These are phyloP conservation scores for Pegea sp. DNA, from an alignment of 23 tunicate genomes.

Conservation along the genomic window DNA sequence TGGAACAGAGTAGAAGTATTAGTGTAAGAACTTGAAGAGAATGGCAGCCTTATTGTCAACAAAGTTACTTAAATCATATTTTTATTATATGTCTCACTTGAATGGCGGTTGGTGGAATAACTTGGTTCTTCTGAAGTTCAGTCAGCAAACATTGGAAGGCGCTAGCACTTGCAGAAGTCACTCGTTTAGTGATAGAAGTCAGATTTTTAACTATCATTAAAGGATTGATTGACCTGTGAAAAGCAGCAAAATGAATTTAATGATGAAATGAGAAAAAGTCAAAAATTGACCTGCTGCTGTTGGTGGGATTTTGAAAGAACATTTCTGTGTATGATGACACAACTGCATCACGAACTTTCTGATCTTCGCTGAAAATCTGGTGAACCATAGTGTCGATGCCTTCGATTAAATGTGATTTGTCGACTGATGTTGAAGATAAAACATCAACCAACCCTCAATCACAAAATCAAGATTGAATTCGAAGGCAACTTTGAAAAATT, in stretches of 20 bases:
- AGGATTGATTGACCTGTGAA: too few species aligned
- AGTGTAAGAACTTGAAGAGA: too few species aligned
- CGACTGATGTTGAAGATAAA: not conserved
- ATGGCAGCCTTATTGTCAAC: not conserved
- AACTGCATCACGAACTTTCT: constrained; percentile 60
- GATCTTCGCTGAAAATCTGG: constrained; percentile 77
- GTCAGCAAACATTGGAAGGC: constrained; percentile 28
- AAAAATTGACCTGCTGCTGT: not conserved
- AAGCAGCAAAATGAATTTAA: too few species aligned
- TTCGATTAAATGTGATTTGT: not conserved
- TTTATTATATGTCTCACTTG: too few species aligned
- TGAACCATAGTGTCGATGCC: constrained; percentile 64
- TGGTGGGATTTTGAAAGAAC: constrained; percentile 24
- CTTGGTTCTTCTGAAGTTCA: constrained; percentile 43
- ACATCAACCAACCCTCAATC: constrained; percentile 9
- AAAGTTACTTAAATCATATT: too few species aligned
- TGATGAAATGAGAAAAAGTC: not conserved
- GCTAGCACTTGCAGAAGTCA: constrained; percentile 12
- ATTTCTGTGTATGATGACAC: constrained; percentile 57
- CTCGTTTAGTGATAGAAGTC: constrained; percentile 24
- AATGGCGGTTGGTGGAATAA: constrained; percentile 10
- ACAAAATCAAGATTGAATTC: constrained; percentile 59
- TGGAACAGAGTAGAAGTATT: too few species aligned
- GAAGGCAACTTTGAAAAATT: constrained; percentile 67
- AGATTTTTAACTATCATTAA: constrained; percentile 46